A percentile compares a stretch with the other conserved stretches of the same genome.
These are phyloP conservation scores for Didymodactylos carnosus DNA, from an alignment of 2,888 invertebrate genomes.

Conservation along the genomic window DNA sequence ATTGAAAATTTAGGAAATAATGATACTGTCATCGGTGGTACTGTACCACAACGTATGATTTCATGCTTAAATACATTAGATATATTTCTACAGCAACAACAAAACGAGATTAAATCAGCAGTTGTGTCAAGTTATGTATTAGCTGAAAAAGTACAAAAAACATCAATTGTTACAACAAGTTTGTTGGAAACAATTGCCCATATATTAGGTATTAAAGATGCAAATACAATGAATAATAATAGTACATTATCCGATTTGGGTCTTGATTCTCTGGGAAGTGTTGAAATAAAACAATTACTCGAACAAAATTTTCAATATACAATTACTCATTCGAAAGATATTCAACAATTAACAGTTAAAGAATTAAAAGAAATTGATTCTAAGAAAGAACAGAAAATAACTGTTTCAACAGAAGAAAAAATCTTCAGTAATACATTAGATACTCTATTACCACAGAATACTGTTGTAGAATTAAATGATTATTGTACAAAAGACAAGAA, in stretches of 20 bases:
- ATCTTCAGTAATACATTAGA: not conserved
- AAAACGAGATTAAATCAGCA: no score
- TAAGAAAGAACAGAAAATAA: not conserved
- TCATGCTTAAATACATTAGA: slow-evolving; percentile 76
- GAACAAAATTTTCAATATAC: slow-evolving; percentile 77
- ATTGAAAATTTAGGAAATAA: slow-evolving; percentile 67
- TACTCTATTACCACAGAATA: not conserved
- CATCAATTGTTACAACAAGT: slow-evolving; percentile 24
- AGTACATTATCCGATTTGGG: slow-evolving; percentile 76
- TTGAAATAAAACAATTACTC: slow-evolving; percentile 86
- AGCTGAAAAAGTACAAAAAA: slow-evolving; percentile 44
- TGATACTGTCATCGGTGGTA: slow-evolving; percentile 77
- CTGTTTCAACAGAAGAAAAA: not conserved
- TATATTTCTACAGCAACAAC: slow-evolving; percentile 46
- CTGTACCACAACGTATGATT: slow-evolving; percentile 78
- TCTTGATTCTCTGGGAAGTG: slow-evolving; percentile 94
- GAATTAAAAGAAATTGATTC: slow-evolving; percentile 2
- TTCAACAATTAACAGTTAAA: slow-evolving; percentile 42
- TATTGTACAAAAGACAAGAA: not conserved
- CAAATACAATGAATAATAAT: slow-evolving; percentile 51
- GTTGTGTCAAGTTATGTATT: slow-evolving; percentile 48
- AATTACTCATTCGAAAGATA: slow-evolving; percentile 62
- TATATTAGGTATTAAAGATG: slow-evolving; percentile 72
- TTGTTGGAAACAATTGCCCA: slow-evolving; percentile 62
- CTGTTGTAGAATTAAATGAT: not conserved